phyloP scores from a whole-genome alignment of 1,140 invertebrate genomes.

The Colletes latitarsis region DNA sequence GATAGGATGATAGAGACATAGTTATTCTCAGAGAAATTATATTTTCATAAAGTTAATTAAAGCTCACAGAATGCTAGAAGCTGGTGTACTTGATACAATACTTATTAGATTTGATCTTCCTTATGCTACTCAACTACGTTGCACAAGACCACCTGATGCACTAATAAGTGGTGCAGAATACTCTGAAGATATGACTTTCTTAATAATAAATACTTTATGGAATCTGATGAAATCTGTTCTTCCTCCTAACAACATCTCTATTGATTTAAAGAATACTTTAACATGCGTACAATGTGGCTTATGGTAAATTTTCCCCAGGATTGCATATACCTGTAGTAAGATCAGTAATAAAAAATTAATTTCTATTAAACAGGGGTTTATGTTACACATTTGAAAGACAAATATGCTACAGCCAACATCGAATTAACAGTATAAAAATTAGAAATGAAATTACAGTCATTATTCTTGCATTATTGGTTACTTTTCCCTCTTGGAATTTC shows the following conservation, averaged over 20 bases:
- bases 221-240: constrained; percentile 60
- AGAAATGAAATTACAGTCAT: constrained; percentile 71
- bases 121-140: constrained; percentile 40
- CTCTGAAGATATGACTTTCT: constrained; percentile 39
- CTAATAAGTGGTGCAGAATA: constrained; percentile 53
- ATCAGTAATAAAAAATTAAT: constrained; percentile 2
- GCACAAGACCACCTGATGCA: constrained; percentile 30
- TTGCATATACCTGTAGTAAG: neutral
- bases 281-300: constrained; percentile 53
- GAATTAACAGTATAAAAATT: constrained; percentile 48
- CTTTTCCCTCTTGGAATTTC: constrained; percentile 64
- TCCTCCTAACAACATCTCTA: constrained; percentile 4
- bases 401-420: constrained; percentile 40
- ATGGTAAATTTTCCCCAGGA: constrained; percentile 56
- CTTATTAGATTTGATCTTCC: constrained; percentile 62
- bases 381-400: constrained; percentile 63
- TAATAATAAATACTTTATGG: constrained; percentile 67
- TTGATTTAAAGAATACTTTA: constrained; percentile 25
- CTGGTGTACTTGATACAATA: constrained; percentile 63
- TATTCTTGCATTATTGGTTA: constrained; percentile 65
- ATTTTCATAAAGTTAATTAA: neutral
- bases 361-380: constrained; percentile 60
- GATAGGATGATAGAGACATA: neutral
- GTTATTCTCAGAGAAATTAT: neutral
- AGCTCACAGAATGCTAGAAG: constrained; percentile 70